Evolutionary conservation across 2,113 vertebrate genomes (phyloP), one percentile per base, ranked within the genome.

Genomic region (Pleuronectes platessa): DNA sequence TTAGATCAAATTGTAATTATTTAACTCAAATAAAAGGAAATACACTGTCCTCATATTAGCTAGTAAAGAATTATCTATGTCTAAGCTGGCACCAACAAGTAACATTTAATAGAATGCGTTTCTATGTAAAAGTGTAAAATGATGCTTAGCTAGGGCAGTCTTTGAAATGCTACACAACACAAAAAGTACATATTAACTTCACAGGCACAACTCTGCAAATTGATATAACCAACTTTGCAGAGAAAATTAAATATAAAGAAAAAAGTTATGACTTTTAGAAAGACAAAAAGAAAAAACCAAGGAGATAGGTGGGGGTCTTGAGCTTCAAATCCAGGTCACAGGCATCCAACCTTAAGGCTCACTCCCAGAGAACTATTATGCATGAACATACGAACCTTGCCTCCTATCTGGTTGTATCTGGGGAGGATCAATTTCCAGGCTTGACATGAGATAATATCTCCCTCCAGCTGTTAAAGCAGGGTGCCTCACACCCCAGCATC

Each of bases 391-490:
- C 71, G 88, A 90, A 85, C 86, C 79, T 79, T 37, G 24, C 79
- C 80, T 86, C 80, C 76, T 85, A 74, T 79, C 88, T 85, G 68
- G 49, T 83, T 90, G 81, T 88, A 81, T 89, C 90, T 81, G 83
- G 90, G 90, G 91, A 93, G 90, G 89, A 93, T 93, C 82, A 82
- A 71, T 91, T 92, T 93, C 86, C 88, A 86, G 80, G 84, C 85
- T 75, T 87, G 76, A 85, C 63, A 88, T 91, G 86, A 89, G 90
- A 92, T 93, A 90, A 90, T 88, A 92, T 92, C 90, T 79, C 83
- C 86, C 76, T 67, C 86, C 90, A 92, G 90, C 92, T 93, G 91
- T 92, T 92, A 89, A 93, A 93, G 91, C 90, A 93, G 79, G 74
- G 87, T 84, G 77, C 91, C 91, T 90, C 89, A 86, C 88, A 88